Evolutionary conservation across 2,888 invertebrate genomes (phyloP).

Genomic region (Leptopilina drosophilae): DNA sequence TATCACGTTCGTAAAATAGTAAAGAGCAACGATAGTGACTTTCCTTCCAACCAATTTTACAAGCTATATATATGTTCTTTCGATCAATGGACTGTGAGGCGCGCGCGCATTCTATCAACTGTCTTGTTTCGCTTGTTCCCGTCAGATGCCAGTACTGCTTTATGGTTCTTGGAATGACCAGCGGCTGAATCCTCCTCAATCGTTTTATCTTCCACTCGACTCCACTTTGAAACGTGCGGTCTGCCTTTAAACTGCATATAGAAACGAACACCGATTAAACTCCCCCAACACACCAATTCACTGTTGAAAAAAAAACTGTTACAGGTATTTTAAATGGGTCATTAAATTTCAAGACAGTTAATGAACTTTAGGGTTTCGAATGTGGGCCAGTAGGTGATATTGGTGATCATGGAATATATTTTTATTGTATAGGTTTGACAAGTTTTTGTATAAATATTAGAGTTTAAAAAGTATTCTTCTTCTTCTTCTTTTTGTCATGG

Average conservation of each 20-base stretch:
- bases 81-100: conserved; percentile 73
- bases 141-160: conserved; percentile 73
- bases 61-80: conserved; percentile 58
- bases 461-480: conserved; percentile 29
- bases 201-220: conserved; percentile 67
- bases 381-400: background rate
- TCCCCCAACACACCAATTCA: conserved; percentile 11
- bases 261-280: conserved; percentile 50
- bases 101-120: conserved; percentile 69
- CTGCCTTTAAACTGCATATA: conserved; percentile 52
- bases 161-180: conserved; percentile 69
- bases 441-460: conserved; percentile 42
- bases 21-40: conserved; percentile 43
- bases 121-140: conserved; percentile 62
- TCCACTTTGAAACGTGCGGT: conserved; percentile 57
- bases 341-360: background rate
- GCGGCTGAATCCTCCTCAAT: conserved; percentile 64
- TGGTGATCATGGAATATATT: no score
- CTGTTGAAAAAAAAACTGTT: background rate
- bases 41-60: conserved; percentile 61
- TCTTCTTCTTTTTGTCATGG: conserved; percentile 6
- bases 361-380: background rate
- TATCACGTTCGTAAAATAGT: no score
- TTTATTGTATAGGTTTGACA: no score
- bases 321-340: conserved; percentile 5